phyloP scores from a whole-genome alignment of 2,113 vertebrate genomes.

The Dipodomys merriami region DNA sequence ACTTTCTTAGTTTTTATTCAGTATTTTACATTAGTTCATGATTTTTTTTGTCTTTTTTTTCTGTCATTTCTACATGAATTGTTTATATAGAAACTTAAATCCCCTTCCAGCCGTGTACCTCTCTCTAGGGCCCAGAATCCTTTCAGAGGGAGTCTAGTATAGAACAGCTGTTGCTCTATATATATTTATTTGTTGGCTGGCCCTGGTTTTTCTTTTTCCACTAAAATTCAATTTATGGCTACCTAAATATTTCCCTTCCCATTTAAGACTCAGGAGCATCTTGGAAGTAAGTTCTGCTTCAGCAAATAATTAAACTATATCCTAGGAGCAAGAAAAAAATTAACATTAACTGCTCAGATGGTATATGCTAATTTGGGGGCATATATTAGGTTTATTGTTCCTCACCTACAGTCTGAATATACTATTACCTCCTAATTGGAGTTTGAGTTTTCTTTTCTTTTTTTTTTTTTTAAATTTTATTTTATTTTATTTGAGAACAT shows the following conservation, averaged over 20 bases:
- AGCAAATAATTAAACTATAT: slow-evolving; percentile 38
- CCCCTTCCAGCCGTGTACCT: not conserved
- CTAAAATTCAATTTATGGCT: slow-evolving; percentile 45
- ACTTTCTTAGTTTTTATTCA: slow-evolving; percentile 47
- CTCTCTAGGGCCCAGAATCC: not conserved
- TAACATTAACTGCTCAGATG: slow-evolving; percentile 2
- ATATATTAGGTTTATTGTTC: slow-evolving; percentile 2
- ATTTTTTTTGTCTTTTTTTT: slow-evolving; percentile 24
- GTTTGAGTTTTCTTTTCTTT: not conserved
- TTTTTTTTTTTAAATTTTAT: too few relatives aligned
- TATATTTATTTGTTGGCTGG: slow-evolving; percentile 31
- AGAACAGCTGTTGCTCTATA: not conserved
- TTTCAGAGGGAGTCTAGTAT: not conserved
- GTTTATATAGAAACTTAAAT: slow-evolving; percentile 30
- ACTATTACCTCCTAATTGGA: slow-evolving; percentile 7
- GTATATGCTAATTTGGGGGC: not conserved
- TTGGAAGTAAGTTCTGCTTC: slow-evolving; percentile 16
- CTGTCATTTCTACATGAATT: slow-evolving; percentile 32
- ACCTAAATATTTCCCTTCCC: not conserved
- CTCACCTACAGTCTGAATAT: not conserved
- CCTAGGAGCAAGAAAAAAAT: slow-evolving; percentile 30
- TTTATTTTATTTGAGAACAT: too few relatives aligned
- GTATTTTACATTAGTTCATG: slow-evolving; percentile 11
- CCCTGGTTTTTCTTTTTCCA: slow-evolving; percentile 44
- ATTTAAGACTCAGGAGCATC: not conserved